Base-by-base conservation (phyloP, 2,113 vertebrate species). In the Myotis brandtii region DNA sequence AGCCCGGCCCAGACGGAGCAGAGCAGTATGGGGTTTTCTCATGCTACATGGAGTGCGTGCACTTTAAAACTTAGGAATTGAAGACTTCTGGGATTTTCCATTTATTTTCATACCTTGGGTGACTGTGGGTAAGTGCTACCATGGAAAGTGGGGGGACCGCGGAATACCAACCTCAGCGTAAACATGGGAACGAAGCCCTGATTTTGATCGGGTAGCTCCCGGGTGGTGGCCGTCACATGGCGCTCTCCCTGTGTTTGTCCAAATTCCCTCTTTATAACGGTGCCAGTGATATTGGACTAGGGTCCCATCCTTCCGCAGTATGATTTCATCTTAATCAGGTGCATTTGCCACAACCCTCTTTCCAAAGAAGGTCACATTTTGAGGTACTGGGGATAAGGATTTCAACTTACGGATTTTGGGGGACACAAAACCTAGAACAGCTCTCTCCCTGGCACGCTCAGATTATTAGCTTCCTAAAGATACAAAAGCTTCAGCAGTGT, bases 21-120 rank as follows among this genome's bases (percentile, higher is more conserved):
- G 54, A 4, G 25, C 1, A 0, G 54, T 0, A 4, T 6, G 37
- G 11, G 37, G 6, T 12, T 43, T 32, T 25, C 30, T 43, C 37
- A 7, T 2, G 37, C 37, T 46, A 18, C 56, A 11, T 27, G 12
- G 37, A 43, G 20, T 4, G 56, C 1, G 14, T 64, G 56, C 27
- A 10, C 20, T 30, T 32, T 46, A 46, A 83, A 20, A 46, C 25
- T 10, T 21, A 32, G 0, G 10, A 8, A 21, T 32, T 6, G 17
- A 21, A 64, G 11, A 11, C 43, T 64, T 64, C 80, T 1, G 17
- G 56, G 20, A 32, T 46, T 32, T 64, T 62, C 56, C 27, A 64
- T 46, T 18, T 40, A 43, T 81, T 30, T 83, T 13, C 40, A 43
- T 20, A 12, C 27, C 27, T 5, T 7, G 13, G 40, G 27, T 32